Evolutionary conservation across 2,113 vertebrate genomes (phyloP).

Genomic region (Epinephelus cyanopodus): DNA sequence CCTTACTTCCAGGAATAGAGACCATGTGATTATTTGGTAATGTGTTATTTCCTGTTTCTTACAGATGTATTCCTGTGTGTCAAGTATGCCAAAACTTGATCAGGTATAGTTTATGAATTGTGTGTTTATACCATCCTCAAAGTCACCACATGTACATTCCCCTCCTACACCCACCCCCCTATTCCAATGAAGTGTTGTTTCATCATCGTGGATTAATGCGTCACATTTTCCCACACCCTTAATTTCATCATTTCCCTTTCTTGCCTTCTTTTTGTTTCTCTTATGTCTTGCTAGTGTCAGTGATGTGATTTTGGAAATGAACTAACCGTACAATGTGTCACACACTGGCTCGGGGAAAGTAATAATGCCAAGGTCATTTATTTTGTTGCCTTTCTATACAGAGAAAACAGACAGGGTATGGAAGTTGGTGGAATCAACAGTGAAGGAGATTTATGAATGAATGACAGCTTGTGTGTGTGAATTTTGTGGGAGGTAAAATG

Average conservation of each 20-base stretch:
- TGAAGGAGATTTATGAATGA: neutral
- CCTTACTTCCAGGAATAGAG: slow-evolving; percentile 61
- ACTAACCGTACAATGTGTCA: neutral
- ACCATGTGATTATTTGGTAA: slow-evolving; percentile 47
- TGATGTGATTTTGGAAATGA: neutral
- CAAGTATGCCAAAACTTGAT: slow-evolving; percentile 95
- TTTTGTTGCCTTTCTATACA: neutral
- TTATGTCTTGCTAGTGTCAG: neutral
- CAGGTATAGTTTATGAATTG: slow-evolving; percentile 84
- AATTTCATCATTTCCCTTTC: neutral
- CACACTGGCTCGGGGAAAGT: neutral
- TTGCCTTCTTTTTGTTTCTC: neutral
- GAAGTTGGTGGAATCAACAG: too few species aligned
- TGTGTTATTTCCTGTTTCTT: slow-evolving; percentile 69
- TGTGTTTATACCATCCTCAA: neutral
- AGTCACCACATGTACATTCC: neutral
- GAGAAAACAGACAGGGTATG: neutral
- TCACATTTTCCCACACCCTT: neutral
- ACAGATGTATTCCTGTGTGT: slow-evolving; percentile 91
- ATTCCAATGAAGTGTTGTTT: neutral
- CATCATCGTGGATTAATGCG: neutral
- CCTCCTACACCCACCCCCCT: too few species aligned
- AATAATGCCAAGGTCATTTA: neutral
- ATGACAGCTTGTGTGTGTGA: neutral
- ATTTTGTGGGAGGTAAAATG: slow-evolving; percentile 1